Percentiles rank a stretch among this genome's conserved stretches.
These are phyloP conservation scores for Cerastoderma edule DNA, from an alignment of 2,888 invertebrate genomes.

Conservation along the genomic window DNA sequence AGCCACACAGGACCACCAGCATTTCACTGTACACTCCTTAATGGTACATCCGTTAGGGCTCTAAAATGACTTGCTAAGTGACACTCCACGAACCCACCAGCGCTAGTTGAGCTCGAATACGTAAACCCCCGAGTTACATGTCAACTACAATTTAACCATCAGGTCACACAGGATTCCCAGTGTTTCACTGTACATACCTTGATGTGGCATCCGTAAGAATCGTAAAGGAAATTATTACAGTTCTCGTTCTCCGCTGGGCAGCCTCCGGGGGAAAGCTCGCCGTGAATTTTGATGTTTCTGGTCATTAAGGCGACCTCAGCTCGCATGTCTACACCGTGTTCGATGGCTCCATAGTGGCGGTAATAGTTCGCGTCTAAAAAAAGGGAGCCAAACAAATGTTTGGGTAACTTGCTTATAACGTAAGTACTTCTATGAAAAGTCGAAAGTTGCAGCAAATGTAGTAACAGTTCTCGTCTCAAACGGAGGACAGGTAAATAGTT, in stretches of 20 bases:
- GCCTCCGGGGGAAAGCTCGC: conserved; percentile 20
- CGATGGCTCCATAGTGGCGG: conserved; percentile 51
- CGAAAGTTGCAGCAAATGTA: not conserved
- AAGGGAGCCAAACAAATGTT: not conserved
- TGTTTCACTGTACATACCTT: conserved; percentile 28
- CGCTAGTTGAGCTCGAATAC: no score
- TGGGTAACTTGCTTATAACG: not conserved
- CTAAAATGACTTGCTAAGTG: no score
- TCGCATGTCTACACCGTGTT: conserved; percentile 49
- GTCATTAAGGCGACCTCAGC: conserved; percentile 46
- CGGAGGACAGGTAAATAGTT: not conserved
- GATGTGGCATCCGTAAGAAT: conserved; percentile 39
- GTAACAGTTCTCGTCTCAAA: not conserved
- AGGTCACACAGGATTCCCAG: not conserved
- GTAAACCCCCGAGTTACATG: no score
- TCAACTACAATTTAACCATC: not conserved
- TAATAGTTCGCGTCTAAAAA: conserved; percentile 37
- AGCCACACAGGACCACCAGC: no score
- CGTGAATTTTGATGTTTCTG: conserved; percentile 47
- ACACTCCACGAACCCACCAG: no score
- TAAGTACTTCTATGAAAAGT: not conserved
- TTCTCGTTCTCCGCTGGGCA: conserved; percentile 46
- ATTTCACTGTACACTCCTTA: no score
- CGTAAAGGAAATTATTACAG: conserved; percentile 27
- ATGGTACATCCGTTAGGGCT: no score